Evolutionary conservation across 2,797 vertebrate genomes (phyloP).

Genomic region (Chelidonichthys spinosus): DNA sequence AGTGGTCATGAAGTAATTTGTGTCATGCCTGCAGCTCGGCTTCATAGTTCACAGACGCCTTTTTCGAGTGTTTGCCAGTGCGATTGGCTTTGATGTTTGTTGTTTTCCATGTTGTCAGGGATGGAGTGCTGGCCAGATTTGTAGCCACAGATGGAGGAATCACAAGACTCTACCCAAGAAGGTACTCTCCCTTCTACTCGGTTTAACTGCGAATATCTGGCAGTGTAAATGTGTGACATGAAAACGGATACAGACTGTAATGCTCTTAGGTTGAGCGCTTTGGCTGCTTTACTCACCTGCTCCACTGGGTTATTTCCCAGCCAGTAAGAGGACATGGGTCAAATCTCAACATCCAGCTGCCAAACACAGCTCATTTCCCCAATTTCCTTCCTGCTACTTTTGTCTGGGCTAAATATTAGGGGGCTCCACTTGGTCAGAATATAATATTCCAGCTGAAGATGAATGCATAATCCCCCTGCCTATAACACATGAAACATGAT

Average conservation of each 20-base stretch:
- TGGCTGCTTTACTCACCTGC: conserved; percentile 61
- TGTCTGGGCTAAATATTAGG: conserved; percentile 27
- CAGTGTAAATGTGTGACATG: conserved; percentile 61
- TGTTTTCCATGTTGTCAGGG: conserved; percentile 80
- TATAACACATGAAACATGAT: conserved; percentile 51
- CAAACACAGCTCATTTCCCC: conserved; percentile 50
- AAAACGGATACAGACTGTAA: conserved; percentile 64
- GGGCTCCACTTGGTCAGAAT: conserved; percentile 30
- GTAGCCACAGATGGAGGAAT: conserved; percentile 98
- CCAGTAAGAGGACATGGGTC: conserved; percentile 50
- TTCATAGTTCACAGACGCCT: conserved; percentile 28
- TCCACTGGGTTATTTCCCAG: conserved; percentile 56
- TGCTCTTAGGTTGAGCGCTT: conserved; percentile 42
- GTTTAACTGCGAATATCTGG: conserved; percentile 33
- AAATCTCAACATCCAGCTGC: conserved; percentile 48
- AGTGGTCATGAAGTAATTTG: conserved; percentile 49
- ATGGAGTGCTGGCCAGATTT: conserved; percentile 92
- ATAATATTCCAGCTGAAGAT: conserved; percentile 43
- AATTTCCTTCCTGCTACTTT: conserved; percentile 48
- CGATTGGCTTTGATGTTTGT: conserved; percentile 47
- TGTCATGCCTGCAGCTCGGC: conserved; percentile 37
- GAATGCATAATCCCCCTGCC: conserved; percentile 44
- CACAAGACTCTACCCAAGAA: conserved; percentile 95
- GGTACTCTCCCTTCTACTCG: conserved; percentile 81
- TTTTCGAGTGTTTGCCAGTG: conserved; percentile 12